These are phyloP conservation scores for Leptura quadrifasciata DNA, from an alignment of 2,888 invertebrate genomes.

Conservation along the genomic window DNA sequence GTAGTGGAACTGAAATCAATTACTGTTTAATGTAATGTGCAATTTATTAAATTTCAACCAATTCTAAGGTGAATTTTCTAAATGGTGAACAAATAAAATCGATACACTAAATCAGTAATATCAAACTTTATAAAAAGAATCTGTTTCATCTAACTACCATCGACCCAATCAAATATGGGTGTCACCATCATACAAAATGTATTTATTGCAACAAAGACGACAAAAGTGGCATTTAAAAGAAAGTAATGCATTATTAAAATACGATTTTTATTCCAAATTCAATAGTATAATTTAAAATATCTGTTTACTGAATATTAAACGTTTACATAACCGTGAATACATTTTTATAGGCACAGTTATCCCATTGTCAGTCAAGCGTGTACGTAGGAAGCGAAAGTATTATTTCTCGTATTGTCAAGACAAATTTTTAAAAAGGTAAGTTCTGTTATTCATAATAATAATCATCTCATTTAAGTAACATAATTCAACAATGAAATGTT, in stretches of 20 bases:
- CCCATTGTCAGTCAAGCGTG: slow-evolving; percentile 18
- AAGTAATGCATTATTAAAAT: slow-evolving; percentile 2
- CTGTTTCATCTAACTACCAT: too few relatives aligned
- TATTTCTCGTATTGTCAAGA: background rate
- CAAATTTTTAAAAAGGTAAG: background rate
- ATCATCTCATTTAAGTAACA: background rate
- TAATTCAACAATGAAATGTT: background rate
- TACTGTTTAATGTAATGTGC: too few relatives aligned
- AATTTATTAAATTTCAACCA: too few relatives aligned
- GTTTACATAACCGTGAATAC: slow-evolving; percentile 7
- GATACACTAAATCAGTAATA: too few relatives aligned
- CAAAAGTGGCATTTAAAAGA: background rate
- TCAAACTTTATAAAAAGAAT: too few relatives aligned
- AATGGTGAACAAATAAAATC: too few relatives aligned
- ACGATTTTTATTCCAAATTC: background rate
- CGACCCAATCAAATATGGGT: too few relatives aligned
- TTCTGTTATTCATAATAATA: background rate
- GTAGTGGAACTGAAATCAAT: too few relatives aligned
- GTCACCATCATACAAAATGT: background rate
- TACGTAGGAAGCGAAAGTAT: slow-evolving; percentile 25
- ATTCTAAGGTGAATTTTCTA: too few relatives aligned
- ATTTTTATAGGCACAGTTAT: slow-evolving; percentile 10
- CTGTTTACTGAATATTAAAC: background rate
- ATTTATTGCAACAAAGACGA: background rate
- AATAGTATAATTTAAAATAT: slow-evolving; percentile 1